Evolutionary conservation across 2,113 vertebrate species (phyloP).

Genomic region (Syrrhaptes paradoxus): DNA sequence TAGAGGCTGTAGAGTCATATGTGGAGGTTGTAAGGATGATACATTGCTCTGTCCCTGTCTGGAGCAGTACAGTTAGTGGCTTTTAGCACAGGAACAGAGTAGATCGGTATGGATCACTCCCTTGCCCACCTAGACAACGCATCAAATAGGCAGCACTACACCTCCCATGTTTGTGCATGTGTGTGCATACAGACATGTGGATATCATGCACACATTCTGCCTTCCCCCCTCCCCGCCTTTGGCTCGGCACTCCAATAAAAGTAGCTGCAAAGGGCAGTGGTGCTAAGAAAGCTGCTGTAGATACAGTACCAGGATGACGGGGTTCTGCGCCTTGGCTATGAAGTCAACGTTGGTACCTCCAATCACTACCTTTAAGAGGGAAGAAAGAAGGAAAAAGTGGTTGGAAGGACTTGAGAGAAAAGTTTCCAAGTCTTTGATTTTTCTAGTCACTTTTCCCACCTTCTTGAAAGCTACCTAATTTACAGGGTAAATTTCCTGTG

Average conservation of each 20-base stretch:
- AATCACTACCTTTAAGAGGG: constrained; percentile 83
- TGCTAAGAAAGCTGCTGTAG: not conserved
- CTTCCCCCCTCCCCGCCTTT: not conserved
- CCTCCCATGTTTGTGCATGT: not conserved
- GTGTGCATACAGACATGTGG: not conserved
- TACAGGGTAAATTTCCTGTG: not conserved
- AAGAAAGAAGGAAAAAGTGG: not conserved
- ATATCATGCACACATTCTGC: not conserved
- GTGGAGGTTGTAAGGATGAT: not conserved
- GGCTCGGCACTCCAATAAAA: not conserved
- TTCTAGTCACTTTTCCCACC: not conserved
- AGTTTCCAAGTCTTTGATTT: not conserved
- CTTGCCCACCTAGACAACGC: not conserved
- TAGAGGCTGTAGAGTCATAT: not conserved
- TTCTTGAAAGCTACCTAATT: not conserved
- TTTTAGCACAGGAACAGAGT: not conserved
- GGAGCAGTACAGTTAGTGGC: not conserved
- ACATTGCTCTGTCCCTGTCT: not conserved
- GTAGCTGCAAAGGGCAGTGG: not conserved
- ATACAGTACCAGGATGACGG: constrained; percentile 76
- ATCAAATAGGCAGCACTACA: not conserved
- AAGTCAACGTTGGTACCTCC: constrained; percentile 91
- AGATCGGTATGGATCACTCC: not conserved
- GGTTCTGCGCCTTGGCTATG: constrained; percentile 82
- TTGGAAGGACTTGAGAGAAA: not conserved